Percentiles rank a stretch among this genome's conserved stretches.
Evolutionary conservation across 2,888 invertebrate genomes (phyloP).

Genomic region (Malacosoma neustria): DNA sequence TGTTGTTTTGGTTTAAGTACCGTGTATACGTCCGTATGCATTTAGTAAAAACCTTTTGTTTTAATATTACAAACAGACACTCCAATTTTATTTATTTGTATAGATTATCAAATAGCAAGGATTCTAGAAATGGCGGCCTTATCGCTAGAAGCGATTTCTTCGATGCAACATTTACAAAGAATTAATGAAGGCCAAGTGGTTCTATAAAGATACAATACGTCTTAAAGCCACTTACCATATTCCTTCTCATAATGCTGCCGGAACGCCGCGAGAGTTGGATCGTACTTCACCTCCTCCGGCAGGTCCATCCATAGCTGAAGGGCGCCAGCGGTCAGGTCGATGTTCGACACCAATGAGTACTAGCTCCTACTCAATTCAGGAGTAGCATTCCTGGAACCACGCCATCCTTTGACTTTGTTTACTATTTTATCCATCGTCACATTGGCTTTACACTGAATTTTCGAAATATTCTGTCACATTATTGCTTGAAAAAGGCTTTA

Average conservation of each 20-base stretch:
- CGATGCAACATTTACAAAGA: no score
- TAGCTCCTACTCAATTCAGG: conserved; percentile 62
- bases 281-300: conserved; percentile 78
- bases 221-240: conserved; percentile 42
- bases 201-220: no score
- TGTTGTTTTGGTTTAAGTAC: no score
- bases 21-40: no score
- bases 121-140: no score
- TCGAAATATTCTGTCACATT: conserved; percentile 1
- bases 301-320: conserved; percentile 78
- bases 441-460: no score
- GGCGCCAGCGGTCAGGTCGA: conserved; percentile 73
- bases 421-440: conserved; percentile 37
- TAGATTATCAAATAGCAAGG: no score
- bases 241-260: conserved; percentile 68
- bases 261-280: conserved; percentile 78
- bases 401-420: conserved; percentile 40
- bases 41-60: no score
- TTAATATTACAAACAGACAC: no score
- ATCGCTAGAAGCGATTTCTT: no score
- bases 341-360: conserved; percentile 61
- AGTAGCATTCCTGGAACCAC: conserved; percentile 44
- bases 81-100: no score
- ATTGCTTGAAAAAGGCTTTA: neutral
- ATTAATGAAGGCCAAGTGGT: no score